Conservation (phyloP, 2,113 vertebrate genomes). For the Pelvicachromis taeniatus region DNA sequence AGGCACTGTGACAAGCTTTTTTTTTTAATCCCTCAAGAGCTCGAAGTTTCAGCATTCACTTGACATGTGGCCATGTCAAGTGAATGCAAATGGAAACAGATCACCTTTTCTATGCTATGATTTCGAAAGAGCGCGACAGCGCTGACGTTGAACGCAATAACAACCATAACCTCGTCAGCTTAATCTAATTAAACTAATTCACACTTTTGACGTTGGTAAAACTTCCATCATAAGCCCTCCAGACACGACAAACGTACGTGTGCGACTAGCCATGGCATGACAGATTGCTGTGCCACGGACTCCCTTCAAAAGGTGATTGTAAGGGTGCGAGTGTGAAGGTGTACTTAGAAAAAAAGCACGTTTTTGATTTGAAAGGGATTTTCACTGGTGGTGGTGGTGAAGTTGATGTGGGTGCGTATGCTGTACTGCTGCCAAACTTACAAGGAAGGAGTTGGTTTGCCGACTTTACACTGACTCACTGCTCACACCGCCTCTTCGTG, state of each 20-base stretch:
- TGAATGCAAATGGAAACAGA: neutral
- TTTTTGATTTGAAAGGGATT: neutral
- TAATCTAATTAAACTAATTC: conserved; percentile 26
- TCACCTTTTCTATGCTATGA: neutral
- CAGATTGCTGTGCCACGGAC: neutral
- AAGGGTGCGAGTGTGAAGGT: neutral
- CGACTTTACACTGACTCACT: neutral
- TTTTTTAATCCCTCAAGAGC: neutral
- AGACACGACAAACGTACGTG: neutral
- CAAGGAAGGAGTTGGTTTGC: neutral
- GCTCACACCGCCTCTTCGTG: neutral
- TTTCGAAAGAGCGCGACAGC: neutral
- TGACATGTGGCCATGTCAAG: neutral
- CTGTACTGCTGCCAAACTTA: neutral
- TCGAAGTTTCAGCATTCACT: no score
- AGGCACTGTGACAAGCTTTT: neutral
- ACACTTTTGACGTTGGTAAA: neutral
- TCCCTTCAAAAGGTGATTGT: neutral
- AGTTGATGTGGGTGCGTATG: neutral
- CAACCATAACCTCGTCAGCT: neutral
- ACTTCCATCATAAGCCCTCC: neutral
- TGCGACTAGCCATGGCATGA: neutral
- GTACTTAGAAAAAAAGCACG: neutral
- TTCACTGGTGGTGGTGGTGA: neutral
- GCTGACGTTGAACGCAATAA: neutral